Base-by-base conservation (phyloP, 2,113 vertebrate species). In the Tapirus terrestris region DNA sequence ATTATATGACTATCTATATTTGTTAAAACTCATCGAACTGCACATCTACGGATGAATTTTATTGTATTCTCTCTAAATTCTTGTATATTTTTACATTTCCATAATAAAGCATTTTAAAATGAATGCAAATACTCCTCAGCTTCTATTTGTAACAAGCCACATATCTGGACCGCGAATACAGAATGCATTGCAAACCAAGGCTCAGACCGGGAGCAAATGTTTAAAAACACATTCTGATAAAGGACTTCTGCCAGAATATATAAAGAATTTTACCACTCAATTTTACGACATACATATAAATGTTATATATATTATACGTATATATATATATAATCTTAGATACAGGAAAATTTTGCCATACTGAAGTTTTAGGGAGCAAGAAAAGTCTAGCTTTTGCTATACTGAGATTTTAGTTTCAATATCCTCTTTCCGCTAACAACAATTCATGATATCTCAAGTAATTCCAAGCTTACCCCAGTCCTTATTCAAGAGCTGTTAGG, bases 191-290 rank as follows among this genome's bases (percentile, higher is more conserved):
- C 13, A 92, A 94, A 97, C 18, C 9, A 68, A 95, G 48, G 5
- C 39, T 72, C 21, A 89, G 65, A 87, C 7, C 56, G 25, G 2
- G 16, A 95, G 48, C 23, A 83, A 67, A 31, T 58, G 10, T 87
- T 72, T 75, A 27, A 83, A 82, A 87, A 80, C 43, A 91, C 63
- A 72, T 82, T 83, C 45, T 83, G n/a, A 88, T 48, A 83, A 97
- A 82, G 3, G 5, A 60, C 18, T 70, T 89, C 27, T 48, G 56
- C 67, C 36, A 90, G 39, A 90, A 73, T 60, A 79, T 21, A n/a
- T 63, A 48, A 60, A 61, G 2, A 79, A 67, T 45, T 45, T 43
- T 63, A 20, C 36, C 45, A 73, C 36, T 93, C 1, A n/a, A n/a
- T 77, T 53, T 53, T 48, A 91, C 53, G 39, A 68, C 43, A 95